Base-by-base conservation (phyloP, 2,113 vertebrate genomes). In the Tympanuchus pallidicinctus region DNA sequence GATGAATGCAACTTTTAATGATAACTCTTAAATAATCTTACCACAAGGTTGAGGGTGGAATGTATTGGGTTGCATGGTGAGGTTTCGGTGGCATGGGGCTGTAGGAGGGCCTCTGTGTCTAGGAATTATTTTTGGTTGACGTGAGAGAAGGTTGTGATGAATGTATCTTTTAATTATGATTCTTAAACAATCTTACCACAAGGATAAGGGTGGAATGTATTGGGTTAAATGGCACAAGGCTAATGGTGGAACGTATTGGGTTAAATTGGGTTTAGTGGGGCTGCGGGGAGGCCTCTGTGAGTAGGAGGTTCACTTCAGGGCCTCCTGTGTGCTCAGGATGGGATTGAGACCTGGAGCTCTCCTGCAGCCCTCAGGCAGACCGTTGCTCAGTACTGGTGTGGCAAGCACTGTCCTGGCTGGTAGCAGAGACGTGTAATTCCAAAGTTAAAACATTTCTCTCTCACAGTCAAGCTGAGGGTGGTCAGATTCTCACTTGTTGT, bases 301-400 rank as follows among this genome's bases (percentile, higher is more conserved):
- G 14, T 27, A 28, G 8, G 25, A 54, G 14, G 0, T n/a, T 64
- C 12, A 11, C 59, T 69, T 47, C 1, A 2, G 6, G 15, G 18
- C 19, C 34, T 56, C 11, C 16, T 1, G 0, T 13, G 0, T 22
- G 43, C 24, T 7, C 16, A 2, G 0, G 1, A 5, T 2, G 4
- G 24, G 47, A 52, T 14, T 3, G 15, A 7, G 25, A 27, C 3
- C 45, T 8, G n/a, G 5, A 27, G 7, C 28, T 32, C 17, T 17
- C 9, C 1, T 4, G 57, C 38, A 56, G 16, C 28, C 2, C 32
- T 36, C 30, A 38, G 47, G 52, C 34, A 24, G 11, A 60, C 28
- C 15, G n/a, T 0, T 16, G 43, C 6, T 47, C 2, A 1, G 10
- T 7, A 32, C 0, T 24, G 34, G 30, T 10, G 52, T 0, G 16